These are phyloP conservation scores for Heliopora coerulea DNA, from an alignment of 92 coral and sea anemone species.

Conservation along the genomic window DNA sequence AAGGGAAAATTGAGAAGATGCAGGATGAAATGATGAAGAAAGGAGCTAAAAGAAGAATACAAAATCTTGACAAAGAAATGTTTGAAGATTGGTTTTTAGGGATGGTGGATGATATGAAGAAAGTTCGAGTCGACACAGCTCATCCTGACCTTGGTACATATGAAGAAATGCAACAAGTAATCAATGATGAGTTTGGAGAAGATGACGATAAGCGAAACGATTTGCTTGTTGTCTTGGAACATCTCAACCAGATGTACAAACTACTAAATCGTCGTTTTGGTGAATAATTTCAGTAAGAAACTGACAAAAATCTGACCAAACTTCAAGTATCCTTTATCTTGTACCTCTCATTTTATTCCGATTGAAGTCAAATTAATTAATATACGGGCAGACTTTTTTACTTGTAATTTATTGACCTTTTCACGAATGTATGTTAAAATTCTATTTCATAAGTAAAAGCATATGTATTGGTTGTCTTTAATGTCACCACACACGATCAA, in stretches of 20 bases:
- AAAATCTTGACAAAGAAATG: conserved; percentile 11
- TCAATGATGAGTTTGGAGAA: not conserved
- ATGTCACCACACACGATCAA: no score
- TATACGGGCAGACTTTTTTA: no score
- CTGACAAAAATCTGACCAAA: no score
- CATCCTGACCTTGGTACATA: conserved; percentile 71
- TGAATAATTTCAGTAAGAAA: not conserved
- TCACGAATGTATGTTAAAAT: no score
- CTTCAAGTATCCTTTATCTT: no score
- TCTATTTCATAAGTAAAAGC: no score
- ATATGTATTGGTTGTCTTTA: no score
- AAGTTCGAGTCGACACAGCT: conserved; percentile 71
- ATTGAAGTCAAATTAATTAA: no score
- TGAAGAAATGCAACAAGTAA: conserved; percentile 57
- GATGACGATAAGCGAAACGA: conserved; percentile 12
- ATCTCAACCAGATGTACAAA: not conserved
- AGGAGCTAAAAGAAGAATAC: not conserved
- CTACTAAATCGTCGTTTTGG: conserved; percentile 6
- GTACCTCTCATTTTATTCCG: no score
- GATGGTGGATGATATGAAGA: conserved; percentile 12
- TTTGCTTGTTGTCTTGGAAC: not conserved
- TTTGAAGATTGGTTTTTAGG: conserved; percentile 38
- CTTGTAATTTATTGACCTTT: no score
- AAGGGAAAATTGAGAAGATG: not conserved
- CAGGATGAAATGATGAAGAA: conserved; percentile 2